Conservation (phyloP, 2,797 vertebrate genomes). For the Spinus pinus region DNA sequence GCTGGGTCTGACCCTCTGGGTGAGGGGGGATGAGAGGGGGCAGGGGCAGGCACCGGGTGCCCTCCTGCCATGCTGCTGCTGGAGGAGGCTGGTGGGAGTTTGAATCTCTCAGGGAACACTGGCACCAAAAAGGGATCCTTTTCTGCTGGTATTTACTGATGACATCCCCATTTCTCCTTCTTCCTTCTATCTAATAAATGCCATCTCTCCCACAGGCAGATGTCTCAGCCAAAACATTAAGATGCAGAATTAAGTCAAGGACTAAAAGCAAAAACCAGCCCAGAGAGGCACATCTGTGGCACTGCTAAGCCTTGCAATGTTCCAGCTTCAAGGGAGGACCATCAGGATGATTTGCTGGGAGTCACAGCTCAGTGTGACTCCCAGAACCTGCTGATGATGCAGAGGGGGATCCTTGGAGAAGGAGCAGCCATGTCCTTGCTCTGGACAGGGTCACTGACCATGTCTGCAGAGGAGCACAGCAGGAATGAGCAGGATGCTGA, state of each 20-base stretch:
- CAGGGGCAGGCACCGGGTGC: fast-evolving
- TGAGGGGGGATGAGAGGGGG: neutral
- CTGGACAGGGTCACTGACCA: neutral
- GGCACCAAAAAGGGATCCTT: neutral
- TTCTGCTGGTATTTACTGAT: neutral
- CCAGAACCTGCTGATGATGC: neutral
- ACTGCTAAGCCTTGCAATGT: neutral
- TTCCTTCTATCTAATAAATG: neutral
- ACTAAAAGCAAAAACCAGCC: neutral
- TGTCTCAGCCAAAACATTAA: neutral
- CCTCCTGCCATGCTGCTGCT: neutral
- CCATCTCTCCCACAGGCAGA: neutral
- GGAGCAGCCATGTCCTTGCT: neutral
- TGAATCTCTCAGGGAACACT: neutral
- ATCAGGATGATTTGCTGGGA: neutral
- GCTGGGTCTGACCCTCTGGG: neutral
- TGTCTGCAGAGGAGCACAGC: neutral
- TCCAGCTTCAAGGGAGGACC: neutral
- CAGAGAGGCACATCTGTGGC: neutral
- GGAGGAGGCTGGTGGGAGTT: neutral
- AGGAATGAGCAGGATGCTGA: neutral
- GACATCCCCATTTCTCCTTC: neutral
- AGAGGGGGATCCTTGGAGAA: neutral
- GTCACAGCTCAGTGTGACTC: neutral
- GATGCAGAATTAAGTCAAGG: neutral